phyloP scores from a whole-genome alignment of 2,113 vertebrate species.

The Gopherus flavomarginatus region DNA sequence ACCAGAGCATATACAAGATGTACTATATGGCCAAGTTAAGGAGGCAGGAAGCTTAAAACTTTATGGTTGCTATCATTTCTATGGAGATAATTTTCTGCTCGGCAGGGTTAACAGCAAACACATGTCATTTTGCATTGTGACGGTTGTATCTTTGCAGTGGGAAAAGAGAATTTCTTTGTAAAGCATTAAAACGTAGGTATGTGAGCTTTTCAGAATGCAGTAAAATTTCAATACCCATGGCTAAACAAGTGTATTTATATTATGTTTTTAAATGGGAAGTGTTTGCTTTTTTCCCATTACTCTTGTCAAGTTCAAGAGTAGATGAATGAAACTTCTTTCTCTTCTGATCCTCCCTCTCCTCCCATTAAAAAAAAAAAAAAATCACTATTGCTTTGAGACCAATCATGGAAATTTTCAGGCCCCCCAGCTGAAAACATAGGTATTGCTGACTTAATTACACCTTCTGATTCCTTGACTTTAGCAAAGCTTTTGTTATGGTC shows the following conservation, averaged over 20 bases:
- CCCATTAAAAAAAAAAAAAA: background rate
- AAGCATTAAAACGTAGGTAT: background rate
- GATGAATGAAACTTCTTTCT: background rate
- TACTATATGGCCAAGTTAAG: background rate
- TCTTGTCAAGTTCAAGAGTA: background rate
- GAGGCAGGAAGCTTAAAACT: background rate
- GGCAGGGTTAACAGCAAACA: slow-evolving; percentile 5
- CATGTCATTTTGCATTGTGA: background rate
- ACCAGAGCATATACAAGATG: background rate
- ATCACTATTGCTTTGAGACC: background rate
- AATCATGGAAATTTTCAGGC: background rate
- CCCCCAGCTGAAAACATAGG: background rate
- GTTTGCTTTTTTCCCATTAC: background rate
- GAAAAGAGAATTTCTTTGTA: background rate
- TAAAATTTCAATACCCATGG: background rate
- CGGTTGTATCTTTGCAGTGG: background rate
- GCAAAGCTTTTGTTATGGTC: too few relatives aligned
- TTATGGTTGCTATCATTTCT: background rate
- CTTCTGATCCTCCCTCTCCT: background rate
- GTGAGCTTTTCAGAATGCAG: background rate
- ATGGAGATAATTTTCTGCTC: background rate
- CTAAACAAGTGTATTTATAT: background rate
- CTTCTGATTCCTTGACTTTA: background rate
- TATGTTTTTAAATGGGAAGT: background rate
- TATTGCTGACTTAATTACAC: background rate